A percentile compares a stretch with the other conserved stretches of the same genome.
These are phyloP conservation scores for Carettochelys insculpta DNA, from an alignment of 2,113 vertebrate genomes.

Conservation along the genomic window DNA sequence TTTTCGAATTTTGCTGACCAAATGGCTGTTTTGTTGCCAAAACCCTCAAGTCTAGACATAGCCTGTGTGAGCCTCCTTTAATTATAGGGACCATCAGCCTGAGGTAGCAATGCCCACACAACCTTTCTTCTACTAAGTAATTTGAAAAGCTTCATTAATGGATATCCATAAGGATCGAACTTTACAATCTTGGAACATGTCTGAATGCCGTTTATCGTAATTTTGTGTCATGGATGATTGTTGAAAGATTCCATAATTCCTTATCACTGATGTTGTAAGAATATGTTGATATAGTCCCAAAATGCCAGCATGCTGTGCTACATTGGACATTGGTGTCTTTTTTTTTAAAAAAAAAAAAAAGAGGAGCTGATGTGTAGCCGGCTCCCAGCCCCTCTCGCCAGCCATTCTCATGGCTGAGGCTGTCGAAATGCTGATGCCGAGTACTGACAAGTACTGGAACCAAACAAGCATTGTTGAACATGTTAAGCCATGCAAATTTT, in stretches of 20 bases:
- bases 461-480: too few relatives aligned
- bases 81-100: background rate
- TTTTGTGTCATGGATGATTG: background rate
- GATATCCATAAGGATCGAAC: background rate
- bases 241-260: background rate
- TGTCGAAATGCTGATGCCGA: too few relatives aligned
- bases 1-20: too few relatives aligned
- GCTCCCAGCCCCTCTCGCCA: too few relatives aligned
- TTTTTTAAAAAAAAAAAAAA: too few relatives aligned
- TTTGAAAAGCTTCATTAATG: background rate
- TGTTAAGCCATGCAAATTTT: background rate
- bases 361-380: too few relatives aligned
- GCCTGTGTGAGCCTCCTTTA: background rate
- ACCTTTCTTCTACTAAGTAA: background rate
- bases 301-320: background rate
- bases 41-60: too few relatives aligned
- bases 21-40: too few relatives aligned
- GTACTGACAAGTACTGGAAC: too few relatives aligned
- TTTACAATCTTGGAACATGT: background rate
- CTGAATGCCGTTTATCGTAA: background rate
- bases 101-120: fast-evolving
- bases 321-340: too few relatives aligned
- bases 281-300: fast-evolving
- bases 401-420: too few relatives aligned
- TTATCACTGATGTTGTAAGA: background rate